A percentile compares a stretch with the other conserved stretches of the same genome.
These are phyloP conservation scores for Florisuga fusca DNA, from an alignment of 2,797 vertebrate genomes.

Conservation along the genomic window DNA sequence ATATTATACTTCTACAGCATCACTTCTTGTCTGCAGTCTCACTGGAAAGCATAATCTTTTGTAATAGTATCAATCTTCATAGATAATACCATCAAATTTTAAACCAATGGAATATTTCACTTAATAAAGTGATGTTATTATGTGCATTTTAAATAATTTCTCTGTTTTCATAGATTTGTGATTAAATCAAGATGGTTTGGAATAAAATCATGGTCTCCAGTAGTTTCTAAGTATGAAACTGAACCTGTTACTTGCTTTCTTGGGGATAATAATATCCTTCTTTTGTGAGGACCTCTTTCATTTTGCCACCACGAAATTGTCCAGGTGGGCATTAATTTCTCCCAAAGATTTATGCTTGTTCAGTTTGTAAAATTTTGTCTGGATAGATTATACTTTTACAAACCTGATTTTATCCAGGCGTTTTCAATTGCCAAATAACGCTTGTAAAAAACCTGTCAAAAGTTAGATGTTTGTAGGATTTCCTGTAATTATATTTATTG, in stretches of 20 bases:
- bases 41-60: constrained; percentile 20
- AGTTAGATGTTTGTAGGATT: neutral
- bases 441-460: neutral
- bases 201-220: neutral
- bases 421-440: neutral
- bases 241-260: neutral
- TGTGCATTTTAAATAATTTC: neutral
- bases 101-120: constrained; percentile 22
- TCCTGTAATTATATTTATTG: constrained; percentile 23
- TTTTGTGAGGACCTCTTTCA: neutral
- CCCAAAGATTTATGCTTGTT: neutral
- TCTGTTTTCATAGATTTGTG: neutral
- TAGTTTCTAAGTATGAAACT: neutral
- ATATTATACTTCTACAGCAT: constrained; percentile 8
- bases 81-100: constrained; percentile 31
- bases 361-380: neutral
- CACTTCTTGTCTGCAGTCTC: constrained; percentile 31
- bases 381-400: neutral
- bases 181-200: neutral
- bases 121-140: neutral
- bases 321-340: neutral
- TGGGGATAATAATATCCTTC: neutral
- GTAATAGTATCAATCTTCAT: constrained; percentile 33
- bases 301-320: neutral
- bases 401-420: neutral